Evolutionary conservation across 2,797 vertebrate genomes (phyloP), one percentile per base, ranked within the genome.

Genomic region (Coendou prehensilis): DNA sequence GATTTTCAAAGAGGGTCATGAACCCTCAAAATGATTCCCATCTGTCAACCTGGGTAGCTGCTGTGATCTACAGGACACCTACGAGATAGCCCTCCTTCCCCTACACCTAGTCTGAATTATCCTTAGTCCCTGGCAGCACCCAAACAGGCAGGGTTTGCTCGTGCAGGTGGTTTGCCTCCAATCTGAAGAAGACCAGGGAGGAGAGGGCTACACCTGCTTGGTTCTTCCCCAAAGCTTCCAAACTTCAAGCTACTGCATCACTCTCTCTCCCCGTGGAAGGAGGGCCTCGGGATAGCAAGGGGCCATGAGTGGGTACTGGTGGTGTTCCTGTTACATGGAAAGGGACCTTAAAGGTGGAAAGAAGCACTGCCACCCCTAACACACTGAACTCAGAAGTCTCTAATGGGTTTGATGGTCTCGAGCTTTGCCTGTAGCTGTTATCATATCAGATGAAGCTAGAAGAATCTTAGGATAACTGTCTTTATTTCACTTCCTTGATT

Each of bases 251-350:
- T 18, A 26, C 18, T 50, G 37, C 78, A 11, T 73, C 28, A 6
- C 9, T 10, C 5, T 47, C 9, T 37, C 10, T 84, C 30, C 4
- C 1, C 11, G 0, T 3, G 6, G n/a, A 47, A 61, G n/a, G 81
- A 54, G 7, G 13, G 81, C 2, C 14, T 30, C 30, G 4, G 28
- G 61, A 8, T 13, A 22, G 26, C 26, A 59, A 52, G 33, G 56
- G 47, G 37, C 26, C 50, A 30, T 28, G 0, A 50, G 15, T 11
- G 41, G 10, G 56, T 64, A 11, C 20, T 26, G 71, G 17, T 9
- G 37, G 76, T 37, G 30, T 45, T 76, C 18, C 47, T 52, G 85
- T 52, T 41, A n/a, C 0, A 2, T n/a, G 23, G 56, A 80, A 63
- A 80, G 56, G 47, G 28, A 75, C 6, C 10, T 9, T 33, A 18